These are phyloP conservation scores for Crax fasciolata DNA, from an alignment of 2,797 vertebrate genomes.

Conservation along the genomic window DNA sequence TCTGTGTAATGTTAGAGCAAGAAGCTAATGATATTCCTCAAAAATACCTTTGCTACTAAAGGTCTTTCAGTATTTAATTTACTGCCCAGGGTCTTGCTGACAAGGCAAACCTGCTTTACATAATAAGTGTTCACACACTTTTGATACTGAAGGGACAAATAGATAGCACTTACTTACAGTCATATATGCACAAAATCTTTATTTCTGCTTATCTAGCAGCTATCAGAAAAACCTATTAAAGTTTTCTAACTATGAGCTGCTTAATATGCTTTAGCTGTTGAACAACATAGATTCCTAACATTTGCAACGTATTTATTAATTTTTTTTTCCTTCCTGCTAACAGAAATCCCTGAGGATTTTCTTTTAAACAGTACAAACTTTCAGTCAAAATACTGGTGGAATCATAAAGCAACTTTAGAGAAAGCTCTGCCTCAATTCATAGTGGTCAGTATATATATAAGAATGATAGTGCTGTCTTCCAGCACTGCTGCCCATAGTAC, in stretches of 20 bases:
- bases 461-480: conserved; percentile 75
- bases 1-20: not conserved
- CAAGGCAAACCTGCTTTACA: not conserved
- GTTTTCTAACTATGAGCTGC: not conserved
- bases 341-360: not conserved
- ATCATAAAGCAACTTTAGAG: conserved; percentile 24
- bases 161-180: not conserved
- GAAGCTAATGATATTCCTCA: not conserved
- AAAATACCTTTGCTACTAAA: not conserved
- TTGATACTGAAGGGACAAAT: not conserved
- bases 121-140: not conserved
- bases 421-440: conserved; percentile 34
- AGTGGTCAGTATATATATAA: conserved; percentile 57
- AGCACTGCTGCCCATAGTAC: conserved; percentile 65
- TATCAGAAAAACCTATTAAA: not conserved
- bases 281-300: not conserved
- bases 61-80: not conserved
- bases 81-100: not conserved
- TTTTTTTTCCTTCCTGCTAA: not conserved
- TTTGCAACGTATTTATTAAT: not conserved
- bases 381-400: not conserved
- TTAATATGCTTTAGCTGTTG: not conserved
- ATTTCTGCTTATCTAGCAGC: not conserved
- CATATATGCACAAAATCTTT: not conserved
- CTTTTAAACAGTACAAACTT: conserved; percentile 11